Conservation (phyloP, 2,113 vertebrate genomes). For the Poicephalus meyeri region DNA sequence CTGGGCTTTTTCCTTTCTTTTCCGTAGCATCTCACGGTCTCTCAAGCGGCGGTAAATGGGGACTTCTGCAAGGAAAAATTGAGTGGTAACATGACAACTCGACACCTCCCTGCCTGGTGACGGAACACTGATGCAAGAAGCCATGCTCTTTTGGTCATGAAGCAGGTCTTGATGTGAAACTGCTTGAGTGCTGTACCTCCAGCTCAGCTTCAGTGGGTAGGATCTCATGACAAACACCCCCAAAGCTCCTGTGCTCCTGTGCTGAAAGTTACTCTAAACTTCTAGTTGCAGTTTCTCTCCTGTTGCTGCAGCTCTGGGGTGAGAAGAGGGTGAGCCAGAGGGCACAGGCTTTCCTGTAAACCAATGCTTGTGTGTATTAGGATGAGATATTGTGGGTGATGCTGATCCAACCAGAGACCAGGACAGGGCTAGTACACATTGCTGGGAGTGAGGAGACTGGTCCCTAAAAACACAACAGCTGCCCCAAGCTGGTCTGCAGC, state of each 20-base stretch:
- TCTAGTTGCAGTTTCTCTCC: neutral
- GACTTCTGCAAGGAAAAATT: conserved; percentile 43
- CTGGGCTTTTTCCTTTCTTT: conserved; percentile 86
- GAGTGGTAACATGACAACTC: neutral
- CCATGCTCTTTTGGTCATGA: neutral
- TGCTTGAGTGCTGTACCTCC: neutral
- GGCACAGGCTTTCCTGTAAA: neutral
- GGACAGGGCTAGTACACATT: neutral
- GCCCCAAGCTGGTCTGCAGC: neutral
- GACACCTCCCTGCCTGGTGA: neutral
- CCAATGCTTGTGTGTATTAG: neutral
- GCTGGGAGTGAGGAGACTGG: neutral
- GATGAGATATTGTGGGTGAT: neutral
- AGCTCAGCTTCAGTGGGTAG: neutral
- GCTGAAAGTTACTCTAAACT: neutral
- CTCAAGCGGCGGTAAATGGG: conserved; percentile 74
- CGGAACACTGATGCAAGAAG: neutral
- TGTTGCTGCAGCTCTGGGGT: neutral
- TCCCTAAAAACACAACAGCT: neutral
- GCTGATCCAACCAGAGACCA: neutral
- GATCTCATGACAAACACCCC: neutral
- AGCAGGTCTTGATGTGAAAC: neutral
- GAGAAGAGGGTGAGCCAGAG: neutral
- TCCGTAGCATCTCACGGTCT: conserved; percentile 87
- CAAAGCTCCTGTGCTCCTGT: neutral